phyloP scores from a whole-genome alignment of 1,140 invertebrate genomes.

The Drosophila repleta region DNA sequence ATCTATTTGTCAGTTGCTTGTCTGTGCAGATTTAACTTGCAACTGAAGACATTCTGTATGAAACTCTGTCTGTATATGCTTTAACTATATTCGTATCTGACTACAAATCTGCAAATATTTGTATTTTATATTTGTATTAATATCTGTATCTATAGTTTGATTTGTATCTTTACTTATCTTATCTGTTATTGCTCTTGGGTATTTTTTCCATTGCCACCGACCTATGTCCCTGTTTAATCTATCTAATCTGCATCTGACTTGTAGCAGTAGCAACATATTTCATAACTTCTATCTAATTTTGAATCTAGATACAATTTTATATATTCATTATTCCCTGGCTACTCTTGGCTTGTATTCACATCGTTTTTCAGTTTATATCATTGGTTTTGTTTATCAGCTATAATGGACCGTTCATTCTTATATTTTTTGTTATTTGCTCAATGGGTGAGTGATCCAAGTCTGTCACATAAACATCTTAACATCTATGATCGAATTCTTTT shows the following conservation, averaged over 20 bases:
- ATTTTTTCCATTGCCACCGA: too few relatives aligned
- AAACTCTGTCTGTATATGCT: too few relatives aligned
- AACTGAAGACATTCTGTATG: too few relatives aligned
- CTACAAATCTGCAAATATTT: not conserved
- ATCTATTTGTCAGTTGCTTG: too few relatives aligned
- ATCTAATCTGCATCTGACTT: too few relatives aligned
- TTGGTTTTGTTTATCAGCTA: not conserved
- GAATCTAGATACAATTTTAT: constrained; percentile 2
- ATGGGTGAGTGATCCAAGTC: constrained; percentile 7
- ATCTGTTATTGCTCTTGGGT: too few relatives aligned
- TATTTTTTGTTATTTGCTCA: not conserved
- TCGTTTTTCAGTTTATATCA: not conserved
- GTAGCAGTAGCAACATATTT: too few relatives aligned
- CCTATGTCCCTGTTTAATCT: too few relatives aligned
- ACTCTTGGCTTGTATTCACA: not conserved
- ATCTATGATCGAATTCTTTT: not conserved
- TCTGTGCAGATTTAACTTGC: too few relatives aligned
- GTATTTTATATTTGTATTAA: not conserved
- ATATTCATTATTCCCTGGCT: constrained; percentile 32
- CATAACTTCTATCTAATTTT: too few relatives aligned
- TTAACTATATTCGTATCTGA: not conserved
- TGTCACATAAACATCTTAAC: not conserved
- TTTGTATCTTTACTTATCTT: too few relatives aligned
- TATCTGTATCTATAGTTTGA: not conserved
- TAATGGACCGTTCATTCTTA: not conserved